Base-by-base conservation (phyloP, 2,888 invertebrate genomes). In the Hypercompe scribonia region DNA sequence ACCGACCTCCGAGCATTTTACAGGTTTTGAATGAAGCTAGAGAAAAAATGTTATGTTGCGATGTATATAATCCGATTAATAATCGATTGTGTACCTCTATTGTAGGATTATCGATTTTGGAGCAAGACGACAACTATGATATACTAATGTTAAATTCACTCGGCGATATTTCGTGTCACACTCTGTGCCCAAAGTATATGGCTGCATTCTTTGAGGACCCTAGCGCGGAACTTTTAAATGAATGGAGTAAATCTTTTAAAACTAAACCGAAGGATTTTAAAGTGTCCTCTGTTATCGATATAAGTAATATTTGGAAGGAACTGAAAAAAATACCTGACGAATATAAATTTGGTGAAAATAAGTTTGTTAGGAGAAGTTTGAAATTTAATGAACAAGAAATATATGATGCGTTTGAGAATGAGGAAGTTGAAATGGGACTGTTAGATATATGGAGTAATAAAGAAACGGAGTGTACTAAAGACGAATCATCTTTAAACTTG, bases 161-260 rank as follows among this genome's bases (percentile, higher is more conserved):
- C 3, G 96, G 96, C 2, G 96, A 96, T 76, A 88, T 96, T 68
- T 89, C 92, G 2, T 88, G 89, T 64, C 93, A 95, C 70, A 86
- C 86, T 0, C 61, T 95, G 28, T 92, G 89, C 71, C 93, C 94
- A 0, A 87, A 90, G 50, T 87, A 92, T 74, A 87, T 93, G 87
- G 87, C 89, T 3, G 83, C 87, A 3, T 91, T 91, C 70, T 85
- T 93, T 8, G 91, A 91, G 28, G 91, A 94, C 33, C 90, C 93
- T n/a, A 89, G 91, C 58, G 74, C 86, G 1, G 86, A 91, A 61
- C 74, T 85, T 3, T 81, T 96, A 10, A 81, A 91, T 34, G 89
- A 91, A 61, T 96, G 95, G 95, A 87, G 91, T 64, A 86, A 90
- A 73, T 73, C 83, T 4, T 91, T 90, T 61, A 85, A 88, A 71